Conservation (phyloP, 2,888 invertebrate species). For the Heliconius aoede region DNA sequence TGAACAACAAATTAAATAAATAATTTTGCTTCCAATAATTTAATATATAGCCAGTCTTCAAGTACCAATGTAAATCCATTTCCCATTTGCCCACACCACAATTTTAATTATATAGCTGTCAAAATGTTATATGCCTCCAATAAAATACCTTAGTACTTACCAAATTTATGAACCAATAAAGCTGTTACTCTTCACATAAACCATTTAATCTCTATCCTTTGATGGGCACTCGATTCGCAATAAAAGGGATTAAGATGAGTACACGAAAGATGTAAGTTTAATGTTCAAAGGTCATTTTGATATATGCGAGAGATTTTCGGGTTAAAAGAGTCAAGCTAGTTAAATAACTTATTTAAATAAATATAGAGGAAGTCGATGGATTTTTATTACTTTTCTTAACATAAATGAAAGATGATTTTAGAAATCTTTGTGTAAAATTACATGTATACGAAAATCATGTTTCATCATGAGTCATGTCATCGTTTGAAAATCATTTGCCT, state of each 20-base stretch:
- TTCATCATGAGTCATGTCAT: too few relatives aligned
- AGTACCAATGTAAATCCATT: background rate
- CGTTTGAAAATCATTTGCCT: too few relatives aligned
- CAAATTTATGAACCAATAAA: constrained; percentile 73
- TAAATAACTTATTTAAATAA: too few relatives aligned
- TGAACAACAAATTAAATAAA: background rate
- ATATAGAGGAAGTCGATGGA: background rate
- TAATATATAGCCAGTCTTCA: background rate
- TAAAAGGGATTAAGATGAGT: constrained; percentile 50
- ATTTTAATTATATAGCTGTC: constrained; percentile 47
- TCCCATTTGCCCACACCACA: background rate
- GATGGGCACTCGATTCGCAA: constrained; percentile 51
- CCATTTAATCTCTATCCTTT: constrained; percentile 68
- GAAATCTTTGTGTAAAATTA: too few relatives aligned
- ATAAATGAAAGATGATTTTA: too few relatives aligned
- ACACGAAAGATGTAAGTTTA: constrained; percentile 31
- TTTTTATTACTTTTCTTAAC: background rate
- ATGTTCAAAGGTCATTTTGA: constrained; percentile 29
- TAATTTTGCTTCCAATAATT: background rate
- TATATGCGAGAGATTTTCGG: background rate
- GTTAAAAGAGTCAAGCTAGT: constrained; percentile 2
- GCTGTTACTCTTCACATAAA: constrained; percentile 71
- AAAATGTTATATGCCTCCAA: constrained; percentile 69
- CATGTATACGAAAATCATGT: too few relatives aligned
- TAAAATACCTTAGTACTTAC: constrained; percentile 65